A percentile compares a stretch with the other conserved stretches of the same genome.
These are phyloP conservation scores for Loris lydekkerianus DNA, from an alignment of 2,797 vertebrate species.

Conservation along the genomic window DNA sequence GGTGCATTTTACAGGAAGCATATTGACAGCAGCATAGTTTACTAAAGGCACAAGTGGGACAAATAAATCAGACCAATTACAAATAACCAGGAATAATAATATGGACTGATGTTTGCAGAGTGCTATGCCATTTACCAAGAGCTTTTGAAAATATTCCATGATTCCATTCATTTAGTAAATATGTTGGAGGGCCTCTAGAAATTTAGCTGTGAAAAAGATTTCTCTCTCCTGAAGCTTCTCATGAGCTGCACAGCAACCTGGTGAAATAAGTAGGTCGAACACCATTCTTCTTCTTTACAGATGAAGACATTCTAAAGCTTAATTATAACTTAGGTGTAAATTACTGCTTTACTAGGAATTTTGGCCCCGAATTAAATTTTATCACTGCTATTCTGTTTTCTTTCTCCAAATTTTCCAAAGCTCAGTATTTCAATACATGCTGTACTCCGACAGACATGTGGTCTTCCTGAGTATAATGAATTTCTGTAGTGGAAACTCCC, in stretches of 20 bases:
- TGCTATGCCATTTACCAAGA: background rate
- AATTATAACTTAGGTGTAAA: slow-evolving; percentile 44
- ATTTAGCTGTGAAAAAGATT: background rate
- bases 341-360: slow-evolving; percentile 37
- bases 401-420: slow-evolving; percentile 20
- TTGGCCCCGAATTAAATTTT: background rate
- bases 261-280: slow-evolving; percentile 19
- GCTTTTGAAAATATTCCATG: background rate
- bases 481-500: slow-evolving; percentile 28
- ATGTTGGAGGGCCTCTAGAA: background rate
- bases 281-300: background rate
- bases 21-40: background rate
- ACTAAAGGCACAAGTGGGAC: background rate
- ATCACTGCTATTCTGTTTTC: slow-evolving; percentile 29
- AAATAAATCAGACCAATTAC: background rate
- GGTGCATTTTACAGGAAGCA: background rate
- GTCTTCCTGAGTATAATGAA: slow-evolving; percentile 15
- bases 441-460: background rate
- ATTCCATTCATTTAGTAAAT: background rate
- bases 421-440: background rate
- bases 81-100: background rate
- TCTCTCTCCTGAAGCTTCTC: background rate
- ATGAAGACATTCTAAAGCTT: slow-evolving; percentile 4
- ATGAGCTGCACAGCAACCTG: background rate
- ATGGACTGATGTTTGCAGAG: background rate